Base-by-base conservation (phyloP, 1,140 invertebrate genomes). In the Ceratosolen fusciceps region DNA sequence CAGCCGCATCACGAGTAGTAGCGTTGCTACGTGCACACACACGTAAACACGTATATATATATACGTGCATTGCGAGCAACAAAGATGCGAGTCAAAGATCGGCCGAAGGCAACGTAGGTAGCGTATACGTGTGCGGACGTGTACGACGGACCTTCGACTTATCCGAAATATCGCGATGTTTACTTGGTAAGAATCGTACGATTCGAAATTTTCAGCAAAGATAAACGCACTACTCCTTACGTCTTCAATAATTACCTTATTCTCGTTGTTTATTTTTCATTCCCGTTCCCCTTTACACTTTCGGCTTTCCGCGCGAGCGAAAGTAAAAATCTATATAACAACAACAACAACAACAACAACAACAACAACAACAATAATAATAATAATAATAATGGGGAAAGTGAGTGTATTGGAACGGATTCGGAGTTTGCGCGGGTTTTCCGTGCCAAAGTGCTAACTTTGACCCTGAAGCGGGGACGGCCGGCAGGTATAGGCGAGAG, bases 371-470 rank as follows among this genome's bases (percentile, higher is more conserved):
- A 47, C 43, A 47, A 47, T n/a, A n/a, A n/a, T n/a, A n/a, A n/a
- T n/a, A n/a, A n/a, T n/a, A n/a, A n/a, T 34, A 0, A 52, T 54
- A 34, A n/a, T 34, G 26, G 12, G 43, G 8, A 47, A 7, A n/a
- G 8, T 4, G 8, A 47, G 10, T 3, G n/a, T 31, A 70, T 49
- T 70, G 37, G 29, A 70, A 70, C 29, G 54, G 31, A 47, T 34
- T 71, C 31, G 52, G 34, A 39, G 58, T 73, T 73, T 31, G 52
- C 68, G 26, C 47, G 34, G 47, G 29, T 52, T 71, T 47, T 52
- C 68, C 7, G 14, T 34, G 16, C 26, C 26, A 71, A 71, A 31
- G 19, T 68, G 67, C 67, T n/a, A 47, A 54, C 56, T 72, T 72
- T 54, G 16, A 21, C 60, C 60, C 26, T 24, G 39, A 47, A 26